These are phyloP conservation scores for Liolophura sinensis DNA, from an alignment of 1,140 invertebrate genomes.

Conservation along the genomic window DNA sequence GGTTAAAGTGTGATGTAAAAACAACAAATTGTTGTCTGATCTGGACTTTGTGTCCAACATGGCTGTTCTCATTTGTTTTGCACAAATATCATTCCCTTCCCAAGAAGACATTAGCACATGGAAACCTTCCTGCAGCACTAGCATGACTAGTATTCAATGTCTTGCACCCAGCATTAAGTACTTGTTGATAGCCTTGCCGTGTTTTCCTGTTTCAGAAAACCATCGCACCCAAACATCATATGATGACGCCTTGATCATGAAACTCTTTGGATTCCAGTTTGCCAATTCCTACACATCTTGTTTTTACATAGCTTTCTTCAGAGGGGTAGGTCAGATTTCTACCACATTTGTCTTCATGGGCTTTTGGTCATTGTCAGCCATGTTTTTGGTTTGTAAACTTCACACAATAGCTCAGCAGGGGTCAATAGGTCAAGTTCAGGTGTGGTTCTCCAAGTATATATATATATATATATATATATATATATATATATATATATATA, in stretches of 20 bases:
- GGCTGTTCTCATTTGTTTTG: too few relatives aligned
- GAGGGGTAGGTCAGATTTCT: slow-evolving; percentile 44
- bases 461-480: slow-evolving; percentile 5
- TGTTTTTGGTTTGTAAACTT: neutral
- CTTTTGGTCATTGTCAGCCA: slow-evolving; percentile 3
- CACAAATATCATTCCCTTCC: too few relatives aligned
- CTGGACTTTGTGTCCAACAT: too few relatives aligned
- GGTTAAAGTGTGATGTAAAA: too few relatives aligned
- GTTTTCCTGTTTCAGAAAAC: slow-evolving; percentile 55
- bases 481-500: slow-evolving; percentile 3
- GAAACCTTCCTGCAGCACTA: too few relatives aligned
- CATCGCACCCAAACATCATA: slow-evolving; percentile 58
- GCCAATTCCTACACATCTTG: slow-evolving; percentile 60
- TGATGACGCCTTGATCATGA: slow-evolving; percentile 59
- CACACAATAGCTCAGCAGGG: neutral
- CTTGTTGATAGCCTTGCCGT: too few relatives aligned
- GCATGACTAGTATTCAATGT: too few relatives aligned
- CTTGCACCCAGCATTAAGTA: too few relatives aligned
- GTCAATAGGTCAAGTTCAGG: neutral
- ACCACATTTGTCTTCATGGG: neutral
- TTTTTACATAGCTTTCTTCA: slow-evolving; percentile 61
- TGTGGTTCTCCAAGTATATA: neutral
- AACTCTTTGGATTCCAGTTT: slow-evolving; percentile 62
- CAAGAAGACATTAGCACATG: too few relatives aligned
- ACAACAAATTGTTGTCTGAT: too few relatives aligned